These are phyloP conservation scores for Melanerpes formicivorus DNA, from an alignment of 2,113 vertebrate species.

Conservation along the genomic window DNA sequence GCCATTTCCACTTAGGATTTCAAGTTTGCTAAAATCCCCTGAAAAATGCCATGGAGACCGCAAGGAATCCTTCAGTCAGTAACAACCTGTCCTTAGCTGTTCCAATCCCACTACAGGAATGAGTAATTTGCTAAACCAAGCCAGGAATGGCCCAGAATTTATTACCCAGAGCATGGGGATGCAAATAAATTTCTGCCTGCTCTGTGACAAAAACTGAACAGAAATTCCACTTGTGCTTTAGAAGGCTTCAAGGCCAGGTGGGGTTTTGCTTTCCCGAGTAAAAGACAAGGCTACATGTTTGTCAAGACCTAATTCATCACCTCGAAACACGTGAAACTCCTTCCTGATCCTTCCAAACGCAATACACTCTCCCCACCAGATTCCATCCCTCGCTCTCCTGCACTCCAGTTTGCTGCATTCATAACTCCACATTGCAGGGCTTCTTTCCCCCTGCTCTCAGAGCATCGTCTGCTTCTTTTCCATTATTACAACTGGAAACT, in stretches of 20 bases:
- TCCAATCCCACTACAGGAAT: background rate
- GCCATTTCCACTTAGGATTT: background rate
- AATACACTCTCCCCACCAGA: background rate
- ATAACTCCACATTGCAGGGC: background rate
- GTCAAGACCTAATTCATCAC: background rate
- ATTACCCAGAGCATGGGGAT: background rate
- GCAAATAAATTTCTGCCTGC: background rate
- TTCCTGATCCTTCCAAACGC: background rate
- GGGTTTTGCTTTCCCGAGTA: background rate
- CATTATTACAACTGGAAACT: background rate
- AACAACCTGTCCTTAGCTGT: background rate
- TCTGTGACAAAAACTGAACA: background rate
- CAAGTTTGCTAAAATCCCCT: background rate
- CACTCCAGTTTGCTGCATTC: slow-evolving; percentile 1
- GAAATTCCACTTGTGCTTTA: background rate
- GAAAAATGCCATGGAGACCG: background rate
- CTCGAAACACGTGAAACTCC: background rate
- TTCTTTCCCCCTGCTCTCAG: background rate
- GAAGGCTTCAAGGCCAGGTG: background rate
- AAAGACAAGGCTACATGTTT: background rate
- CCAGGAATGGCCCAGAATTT: background rate
- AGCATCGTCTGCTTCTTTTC: slow-evolving; percentile 23
- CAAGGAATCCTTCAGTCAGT: background rate
- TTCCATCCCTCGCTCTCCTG: background rate
- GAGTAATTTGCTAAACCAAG: background rate